phyloP scores from a whole-genome alignment of 2,888 invertebrate species.

The Lepidonotus clava region DNA sequence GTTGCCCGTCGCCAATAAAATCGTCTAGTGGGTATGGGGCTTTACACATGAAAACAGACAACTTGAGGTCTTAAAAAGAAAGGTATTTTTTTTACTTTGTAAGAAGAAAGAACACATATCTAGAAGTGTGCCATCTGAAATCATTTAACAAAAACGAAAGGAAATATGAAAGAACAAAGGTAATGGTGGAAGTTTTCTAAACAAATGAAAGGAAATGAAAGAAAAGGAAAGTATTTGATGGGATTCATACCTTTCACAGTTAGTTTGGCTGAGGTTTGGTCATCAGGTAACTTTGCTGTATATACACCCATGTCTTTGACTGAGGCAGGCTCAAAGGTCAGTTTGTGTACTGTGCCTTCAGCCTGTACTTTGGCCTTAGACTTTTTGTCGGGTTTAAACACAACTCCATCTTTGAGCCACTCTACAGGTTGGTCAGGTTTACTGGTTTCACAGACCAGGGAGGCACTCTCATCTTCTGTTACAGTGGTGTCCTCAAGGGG shows the following conservation, averaged over 20 bases:
- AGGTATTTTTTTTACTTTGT: background rate
- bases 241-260: constrained; percentile 64
- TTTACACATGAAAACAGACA: too few species aligned
- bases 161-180: background rate
- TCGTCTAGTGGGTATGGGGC: too few species aligned
- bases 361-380: constrained; percentile 85
- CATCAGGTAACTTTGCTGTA: constrained; percentile 80
- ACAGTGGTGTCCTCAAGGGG: constrained; percentile 74
- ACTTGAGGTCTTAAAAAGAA: background rate
- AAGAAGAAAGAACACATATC: too few species aligned
- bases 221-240: background rate
- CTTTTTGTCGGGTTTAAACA: constrained; percentile 82
- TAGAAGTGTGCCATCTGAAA: too few species aligned
- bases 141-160: background rate
- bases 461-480: constrained; percentile 74
- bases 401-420: constrained; percentile 51
- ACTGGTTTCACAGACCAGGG: constrained; percentile 73
- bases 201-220: background rate
- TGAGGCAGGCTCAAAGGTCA: constrained; percentile 71
- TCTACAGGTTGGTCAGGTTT: constrained; percentile 62
- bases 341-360: constrained; percentile 79
- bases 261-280: constrained; percentile 60
- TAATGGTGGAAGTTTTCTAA: background rate
- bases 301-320: constrained; percentile 75
- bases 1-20: too few species aligned